These are phyloP conservation scores for Rousettus leschenaultii DNA, from an alignment of 2,113 vertebrate genomes.

Conservation along the genomic window DNA sequence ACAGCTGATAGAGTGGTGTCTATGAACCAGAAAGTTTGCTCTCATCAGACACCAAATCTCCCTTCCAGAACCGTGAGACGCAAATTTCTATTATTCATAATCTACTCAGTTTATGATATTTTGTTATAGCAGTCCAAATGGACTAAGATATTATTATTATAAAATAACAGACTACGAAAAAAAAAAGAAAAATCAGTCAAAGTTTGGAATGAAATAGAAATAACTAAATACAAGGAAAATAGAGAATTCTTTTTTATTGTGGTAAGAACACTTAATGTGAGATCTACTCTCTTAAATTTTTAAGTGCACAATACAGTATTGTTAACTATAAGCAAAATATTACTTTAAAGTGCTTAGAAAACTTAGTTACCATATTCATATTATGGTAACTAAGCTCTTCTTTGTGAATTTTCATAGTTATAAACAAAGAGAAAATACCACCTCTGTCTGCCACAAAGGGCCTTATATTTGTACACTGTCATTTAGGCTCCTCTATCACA, in stretches of 20 bases:
- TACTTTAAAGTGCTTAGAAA: not conserved
- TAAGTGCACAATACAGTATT: not conserved
- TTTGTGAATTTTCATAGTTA: not conserved
- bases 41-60: not conserved
- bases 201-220: not conserved
- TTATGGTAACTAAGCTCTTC: not conserved
- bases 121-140: not conserved
- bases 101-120: not conserved
- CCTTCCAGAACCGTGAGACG: not conserved
- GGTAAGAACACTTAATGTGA: not conserved
- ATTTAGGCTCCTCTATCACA: not conserved
- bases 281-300: not conserved
- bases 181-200: not conserved
- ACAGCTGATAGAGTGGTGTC: not conserved
- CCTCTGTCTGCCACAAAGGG: not conserved
- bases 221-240: not conserved
- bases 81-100: not conserved
- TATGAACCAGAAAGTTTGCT: not conserved
- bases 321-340: not conserved
- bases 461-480: not conserved
- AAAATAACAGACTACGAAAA: not conserved
- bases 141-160: not conserved
- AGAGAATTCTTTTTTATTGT: not conserved
- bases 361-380: not conserved
- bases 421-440: not conserved